These are phyloP conservation scores for Sturnus vulgaris DNA, from an alignment of 2,113 vertebrate genomes.

Conservation along the genomic window DNA sequence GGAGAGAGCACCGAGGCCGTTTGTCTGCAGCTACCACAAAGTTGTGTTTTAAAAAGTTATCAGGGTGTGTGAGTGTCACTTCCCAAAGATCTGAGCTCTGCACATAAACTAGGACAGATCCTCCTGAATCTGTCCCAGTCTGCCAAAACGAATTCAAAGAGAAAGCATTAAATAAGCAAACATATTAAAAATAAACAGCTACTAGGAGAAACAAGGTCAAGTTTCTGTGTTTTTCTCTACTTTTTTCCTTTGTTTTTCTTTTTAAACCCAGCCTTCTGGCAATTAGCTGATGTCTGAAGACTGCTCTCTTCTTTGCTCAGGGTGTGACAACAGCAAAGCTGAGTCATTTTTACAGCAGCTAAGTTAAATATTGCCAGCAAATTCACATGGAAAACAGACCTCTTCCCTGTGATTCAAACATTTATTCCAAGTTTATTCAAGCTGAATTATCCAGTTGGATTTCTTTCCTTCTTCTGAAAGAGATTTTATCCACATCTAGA, in stretches of 20 bases:
- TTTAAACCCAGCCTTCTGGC: neutral
- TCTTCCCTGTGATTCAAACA: neutral
- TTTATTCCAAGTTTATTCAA: neutral
- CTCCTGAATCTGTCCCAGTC: neutral
- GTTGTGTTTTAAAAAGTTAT: neutral
- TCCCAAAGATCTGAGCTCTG: neutral
- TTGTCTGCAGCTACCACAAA: neutral
- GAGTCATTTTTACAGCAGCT: constrained; percentile 38
- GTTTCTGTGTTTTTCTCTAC: neutral
- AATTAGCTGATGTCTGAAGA: constrained; percentile 18
- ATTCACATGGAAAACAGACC: neutral
- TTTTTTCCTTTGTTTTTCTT: neutral
- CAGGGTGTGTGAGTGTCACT: neutral
- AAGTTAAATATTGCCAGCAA: constrained; percentile 6
- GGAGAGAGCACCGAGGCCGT: neutral
- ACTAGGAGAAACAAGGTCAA: neutral
- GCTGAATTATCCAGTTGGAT: neutral
- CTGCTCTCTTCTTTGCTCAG: constrained; percentile 5
- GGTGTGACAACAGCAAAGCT: constrained; percentile 40
- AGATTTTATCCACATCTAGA: neutral
- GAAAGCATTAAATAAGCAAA: constrained; percentile 29
- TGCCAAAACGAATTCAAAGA: constrained; percentile 11
- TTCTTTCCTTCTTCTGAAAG: neutral
- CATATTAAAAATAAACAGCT: constrained; percentile 19
- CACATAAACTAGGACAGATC: neutral